These are phyloP conservation scores for Sebastes umbrosus DNA, from an alignment of 2,797 vertebrate species.

Conservation along the genomic window DNA sequence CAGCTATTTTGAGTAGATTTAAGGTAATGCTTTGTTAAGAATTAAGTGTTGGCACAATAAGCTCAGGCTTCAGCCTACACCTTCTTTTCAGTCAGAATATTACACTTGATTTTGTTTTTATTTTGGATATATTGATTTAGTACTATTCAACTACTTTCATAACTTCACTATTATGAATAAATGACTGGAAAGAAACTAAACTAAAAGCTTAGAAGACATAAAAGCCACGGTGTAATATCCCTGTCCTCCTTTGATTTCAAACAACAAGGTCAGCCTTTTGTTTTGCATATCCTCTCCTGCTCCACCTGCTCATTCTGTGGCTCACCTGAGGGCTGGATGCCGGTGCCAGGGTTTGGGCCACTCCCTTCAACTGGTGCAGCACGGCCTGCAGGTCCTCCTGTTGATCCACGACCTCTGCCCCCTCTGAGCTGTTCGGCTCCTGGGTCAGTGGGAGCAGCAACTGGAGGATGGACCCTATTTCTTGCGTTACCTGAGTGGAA, in stretches of 20 bases:
- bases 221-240: background rate
- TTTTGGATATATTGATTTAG: no score
- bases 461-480: slow-evolving; percentile 67
- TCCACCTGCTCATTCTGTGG: background rate
- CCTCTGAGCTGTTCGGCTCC: slow-evolving; percentile 23
- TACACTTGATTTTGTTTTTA: no score
- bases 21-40: no score
- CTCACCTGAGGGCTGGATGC: slow-evolving; percentile 72
- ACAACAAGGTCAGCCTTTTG: slow-evolving; percentile 27
- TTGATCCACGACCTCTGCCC: slow-evolving; percentile 16
- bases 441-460: slow-evolving; percentile 70
- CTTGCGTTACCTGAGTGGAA: slow-evolving; percentile 61
- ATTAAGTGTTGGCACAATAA: no score
- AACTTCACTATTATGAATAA: no score
- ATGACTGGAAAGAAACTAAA: no score
- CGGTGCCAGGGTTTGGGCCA: slow-evolving; percentile 67
- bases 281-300: slow-evolving; percentile 10
- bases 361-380: slow-evolving; percentile 72
- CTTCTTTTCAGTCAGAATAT: no score
- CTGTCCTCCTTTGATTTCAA: slow-evolving; percentile 11
- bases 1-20: no score
- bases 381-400: slow-evolving; percentile 60
- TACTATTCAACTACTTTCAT: no score
- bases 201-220: background rate
- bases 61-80: no score